phyloP scores from a whole-genome alignment of 2,797 vertebrate species.

The Phylloscopus collybita region DNA sequence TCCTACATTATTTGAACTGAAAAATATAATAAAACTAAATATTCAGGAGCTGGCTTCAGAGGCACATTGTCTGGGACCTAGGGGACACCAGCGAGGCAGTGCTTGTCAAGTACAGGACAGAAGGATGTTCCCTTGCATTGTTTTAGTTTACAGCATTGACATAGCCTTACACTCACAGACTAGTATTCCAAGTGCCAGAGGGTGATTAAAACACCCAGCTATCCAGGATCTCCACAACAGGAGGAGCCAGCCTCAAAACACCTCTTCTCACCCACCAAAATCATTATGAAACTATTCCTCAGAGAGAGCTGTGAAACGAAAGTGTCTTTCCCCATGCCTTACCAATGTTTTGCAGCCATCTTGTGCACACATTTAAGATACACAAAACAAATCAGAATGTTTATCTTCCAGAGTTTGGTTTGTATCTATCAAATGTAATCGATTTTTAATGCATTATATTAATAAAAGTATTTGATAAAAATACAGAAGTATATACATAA shows the following conservation, averaged over 20 bases:
- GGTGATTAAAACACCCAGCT: background rate
- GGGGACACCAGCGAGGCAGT: background rate
- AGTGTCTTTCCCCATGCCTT: background rate
- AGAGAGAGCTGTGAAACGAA: background rate
- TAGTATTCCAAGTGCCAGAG: background rate
- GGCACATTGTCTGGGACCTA: background rate
- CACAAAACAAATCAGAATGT: background rate
- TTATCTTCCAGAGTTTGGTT: constrained; percentile 47
- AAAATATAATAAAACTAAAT: background rate
- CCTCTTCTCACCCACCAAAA: background rate
- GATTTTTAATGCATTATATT: constrained; percentile 67
- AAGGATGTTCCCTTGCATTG: background rate
- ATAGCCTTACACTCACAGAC: background rate
- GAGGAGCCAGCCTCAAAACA: background rate
- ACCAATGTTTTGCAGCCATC: background rate
- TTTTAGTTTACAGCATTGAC: background rate
- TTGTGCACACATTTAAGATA: background rate
- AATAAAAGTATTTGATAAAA: constrained; percentile 66
- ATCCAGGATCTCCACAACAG: background rate
- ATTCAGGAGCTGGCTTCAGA: background rate
- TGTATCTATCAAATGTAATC: constrained; percentile 57
- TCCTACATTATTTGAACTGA: background rate
- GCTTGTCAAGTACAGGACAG: background rate
- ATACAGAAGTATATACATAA: constrained; percentile 11
- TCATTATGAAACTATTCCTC: background rate